phyloP scores from a whole-genome alignment of 1,140 invertebrate species.

The Pseudachorutes palmiensis region DNA sequence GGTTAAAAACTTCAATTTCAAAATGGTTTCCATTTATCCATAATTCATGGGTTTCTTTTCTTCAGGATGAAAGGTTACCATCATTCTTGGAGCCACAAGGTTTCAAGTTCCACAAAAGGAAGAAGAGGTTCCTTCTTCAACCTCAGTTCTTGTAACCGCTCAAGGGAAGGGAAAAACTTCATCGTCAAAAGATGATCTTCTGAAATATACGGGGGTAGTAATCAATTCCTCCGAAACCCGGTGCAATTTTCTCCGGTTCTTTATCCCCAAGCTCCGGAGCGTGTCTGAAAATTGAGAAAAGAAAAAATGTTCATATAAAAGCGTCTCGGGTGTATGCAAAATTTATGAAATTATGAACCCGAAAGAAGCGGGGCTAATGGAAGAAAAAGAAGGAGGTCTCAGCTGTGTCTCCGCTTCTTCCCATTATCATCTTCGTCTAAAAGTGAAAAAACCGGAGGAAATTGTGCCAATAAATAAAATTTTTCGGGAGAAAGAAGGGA shows the following conservation, averaged over 20 bases:
- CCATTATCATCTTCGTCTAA: not conserved
- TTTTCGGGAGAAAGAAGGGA: not conserved
- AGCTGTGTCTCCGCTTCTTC: constrained; percentile 3
- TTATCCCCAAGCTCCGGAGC: too few relatives aligned
- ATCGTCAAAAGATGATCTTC: not conserved
- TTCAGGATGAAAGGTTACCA: too few relatives aligned
- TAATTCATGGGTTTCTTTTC: constrained; percentile 4
- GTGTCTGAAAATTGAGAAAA: too few relatives aligned
- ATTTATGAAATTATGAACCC: not conserved
- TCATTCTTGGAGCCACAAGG: too few relatives aligned
- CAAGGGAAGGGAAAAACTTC: too few relatives aligned
- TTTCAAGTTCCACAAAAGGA: not conserved
- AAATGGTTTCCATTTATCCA: constrained; percentile 1
- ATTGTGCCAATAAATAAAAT: constrained; percentile 12
- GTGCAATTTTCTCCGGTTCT: too few relatives aligned
- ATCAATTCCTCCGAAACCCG: too few relatives aligned
- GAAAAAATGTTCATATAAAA: too few relatives aligned
- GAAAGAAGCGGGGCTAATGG: not conserved
- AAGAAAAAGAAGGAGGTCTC: constrained; percentile 1
- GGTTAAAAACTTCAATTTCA: constrained; percentile 4
- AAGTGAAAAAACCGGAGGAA: constrained; percentile 4
- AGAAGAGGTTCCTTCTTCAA: not conserved
- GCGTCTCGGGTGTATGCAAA: not conserved
- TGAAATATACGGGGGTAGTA: too few relatives aligned
- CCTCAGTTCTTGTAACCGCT: too few relatives aligned